Percentiles rank a stretch among this genome's conserved stretches.
These are phyloP conservation scores for Planiliza haematocheilus DNA, from an alignment of 2,113 vertebrate genomes.

Conservation along the genomic window DNA sequence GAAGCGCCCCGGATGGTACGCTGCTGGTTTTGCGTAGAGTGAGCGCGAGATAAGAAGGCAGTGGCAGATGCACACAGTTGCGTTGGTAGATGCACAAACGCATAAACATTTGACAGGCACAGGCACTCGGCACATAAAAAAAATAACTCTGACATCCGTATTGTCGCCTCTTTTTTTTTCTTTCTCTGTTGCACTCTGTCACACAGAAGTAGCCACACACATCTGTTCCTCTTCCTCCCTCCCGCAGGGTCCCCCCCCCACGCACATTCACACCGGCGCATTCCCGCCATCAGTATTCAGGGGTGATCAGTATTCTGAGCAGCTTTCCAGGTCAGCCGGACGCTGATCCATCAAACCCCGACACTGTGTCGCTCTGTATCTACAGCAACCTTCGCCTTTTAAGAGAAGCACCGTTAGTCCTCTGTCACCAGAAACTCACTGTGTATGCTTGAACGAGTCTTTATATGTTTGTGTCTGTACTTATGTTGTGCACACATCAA, in stretches of 20 bases:
- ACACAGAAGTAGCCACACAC: constrained; percentile 21
- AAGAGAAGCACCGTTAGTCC: constrained; percentile 50
- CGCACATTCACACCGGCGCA: constrained; percentile 21
- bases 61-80: constrained; percentile 51
- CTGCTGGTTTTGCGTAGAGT: constrained; percentile 43
- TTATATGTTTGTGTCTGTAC: constrained; percentile 20
- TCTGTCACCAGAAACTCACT: constrained; percentile 58
- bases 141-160: constrained; percentile 35
- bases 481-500: not conserved
- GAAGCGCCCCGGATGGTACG: constrained; percentile 33
- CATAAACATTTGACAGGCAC: constrained; percentile 42
- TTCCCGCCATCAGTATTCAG: constrained; percentile 60
- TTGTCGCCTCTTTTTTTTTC: constrained; percentile 13
- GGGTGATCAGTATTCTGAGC: constrained; percentile 69
- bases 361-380: constrained; percentile 75
- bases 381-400: constrained; percentile 70
- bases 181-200: constrained; percentile 12
- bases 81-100: constrained; percentile 13
- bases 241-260: constrained; percentile 8
- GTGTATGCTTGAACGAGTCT: constrained; percentile 27
- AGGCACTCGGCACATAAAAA: constrained; percentile 4
- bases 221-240: constrained; percentile 12
- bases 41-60: constrained; percentile 51
- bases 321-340: constrained; percentile 70
- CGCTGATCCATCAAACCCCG: constrained; percentile 77